Conservation (phyloP, 2,888 invertebrate species). For the Diarsia mendica region DNA sequence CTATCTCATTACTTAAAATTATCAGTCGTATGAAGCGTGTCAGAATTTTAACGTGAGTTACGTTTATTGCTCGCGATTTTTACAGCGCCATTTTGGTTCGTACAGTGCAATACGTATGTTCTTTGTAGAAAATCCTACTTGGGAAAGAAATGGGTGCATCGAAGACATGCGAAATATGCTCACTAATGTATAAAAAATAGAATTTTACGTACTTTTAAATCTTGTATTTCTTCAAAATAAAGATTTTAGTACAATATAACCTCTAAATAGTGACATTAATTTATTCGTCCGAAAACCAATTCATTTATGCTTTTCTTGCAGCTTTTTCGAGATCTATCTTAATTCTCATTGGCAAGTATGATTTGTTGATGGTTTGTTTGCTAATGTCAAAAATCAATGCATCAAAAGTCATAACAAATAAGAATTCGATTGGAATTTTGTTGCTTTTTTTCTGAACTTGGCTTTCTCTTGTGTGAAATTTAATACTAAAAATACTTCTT, state of each 20-base stretch:
- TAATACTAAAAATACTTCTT: background rate
- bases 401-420: slow-evolving; percentile 27
- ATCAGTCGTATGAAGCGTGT: slow-evolving; percentile 72
- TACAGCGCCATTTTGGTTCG: slow-evolving; percentile 77
- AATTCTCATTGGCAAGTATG: background rate
- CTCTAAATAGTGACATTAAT: slow-evolving; percentile 55
- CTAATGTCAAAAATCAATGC: background rate
- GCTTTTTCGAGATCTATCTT: background rate
- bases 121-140: slow-evolving; percentile 3
- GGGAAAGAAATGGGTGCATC: background rate
- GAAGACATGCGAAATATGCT: background rate
- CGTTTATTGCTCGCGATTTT: slow-evolving; percentile 67
- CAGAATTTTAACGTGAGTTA: slow-evolving; percentile 64
- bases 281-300: slow-evolving; percentile 51
- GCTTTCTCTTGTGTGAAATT: background rate
- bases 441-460: background rate
- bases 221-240: slow-evolving; percentile 42
- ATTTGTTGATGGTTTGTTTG: background rate
- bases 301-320: background rate
- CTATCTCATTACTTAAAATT: slow-evolving; percentile 69
- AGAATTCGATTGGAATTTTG: background rate
- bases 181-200: background rate
- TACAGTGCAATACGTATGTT: slow-evolving; percentile 12
- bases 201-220: slow-evolving; percentile 44
- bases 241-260: slow-evolving; percentile 41